These are phyloP conservation scores for Megatriorchis doriae DNA, from an alignment of 2,113 vertebrate species.

Conservation along the genomic window DNA sequence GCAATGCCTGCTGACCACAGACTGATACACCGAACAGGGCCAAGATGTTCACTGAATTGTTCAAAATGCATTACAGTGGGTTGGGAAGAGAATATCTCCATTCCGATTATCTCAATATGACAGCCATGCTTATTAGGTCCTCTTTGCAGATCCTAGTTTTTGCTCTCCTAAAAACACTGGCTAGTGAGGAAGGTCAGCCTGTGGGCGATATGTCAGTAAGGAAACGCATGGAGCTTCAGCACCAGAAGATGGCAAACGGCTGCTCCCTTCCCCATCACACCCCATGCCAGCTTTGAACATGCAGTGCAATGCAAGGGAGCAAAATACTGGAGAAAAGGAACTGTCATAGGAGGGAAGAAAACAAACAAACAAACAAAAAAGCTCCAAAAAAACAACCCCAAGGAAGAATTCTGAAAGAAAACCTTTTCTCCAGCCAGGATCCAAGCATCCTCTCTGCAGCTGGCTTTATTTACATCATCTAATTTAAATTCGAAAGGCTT, in stretches of 20 bases:
- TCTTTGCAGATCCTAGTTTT: neutral
- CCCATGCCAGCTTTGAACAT: neutral
- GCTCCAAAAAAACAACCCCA: neutral
- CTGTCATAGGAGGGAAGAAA: neutral
- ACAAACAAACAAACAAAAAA: neutral
- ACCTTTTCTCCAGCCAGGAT: neutral
- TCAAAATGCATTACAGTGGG: neutral
- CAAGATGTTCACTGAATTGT: neutral
- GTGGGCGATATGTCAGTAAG: neutral
- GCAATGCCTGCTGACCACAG: neutral
- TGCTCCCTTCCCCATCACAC: neutral
- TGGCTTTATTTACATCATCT: constrained; percentile 36
- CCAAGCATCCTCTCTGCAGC: neutral
- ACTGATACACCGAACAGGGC: neutral
- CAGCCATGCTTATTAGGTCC: neutral
- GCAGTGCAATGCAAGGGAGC: neutral
- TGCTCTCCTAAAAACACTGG: neutral
- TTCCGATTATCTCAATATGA: neutral
- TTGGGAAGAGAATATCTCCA: neutral
- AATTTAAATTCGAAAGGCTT: constrained; percentile 57
- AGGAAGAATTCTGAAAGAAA: neutral
- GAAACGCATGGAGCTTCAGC: neutral
- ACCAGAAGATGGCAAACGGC: neutral
- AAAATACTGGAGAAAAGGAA: neutral
- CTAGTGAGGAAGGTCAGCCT: neutral